Evolutionary conservation across 2,888 invertebrate genomes (phyloP).

Genomic region (Candidula unifasciata): DNA sequence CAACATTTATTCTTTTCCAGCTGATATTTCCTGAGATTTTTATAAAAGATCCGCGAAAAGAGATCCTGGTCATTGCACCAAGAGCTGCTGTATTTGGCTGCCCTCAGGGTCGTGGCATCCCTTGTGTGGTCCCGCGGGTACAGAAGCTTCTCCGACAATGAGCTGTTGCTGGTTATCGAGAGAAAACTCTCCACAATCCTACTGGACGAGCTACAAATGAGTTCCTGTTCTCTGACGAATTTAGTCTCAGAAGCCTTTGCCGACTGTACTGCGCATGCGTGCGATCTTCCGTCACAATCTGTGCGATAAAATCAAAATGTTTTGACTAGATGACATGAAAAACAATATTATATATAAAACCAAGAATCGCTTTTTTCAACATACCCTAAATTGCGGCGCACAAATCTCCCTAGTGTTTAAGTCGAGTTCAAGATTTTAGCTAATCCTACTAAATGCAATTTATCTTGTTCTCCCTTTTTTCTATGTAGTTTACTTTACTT

Average conservation of each 20-base stretch:
- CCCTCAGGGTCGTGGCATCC: neutral
- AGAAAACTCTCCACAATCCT: neutral
- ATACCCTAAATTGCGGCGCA: too few species aligned
- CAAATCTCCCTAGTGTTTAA: too few species aligned
- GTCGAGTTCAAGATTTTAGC: too few species aligned
- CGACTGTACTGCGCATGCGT: neutral
- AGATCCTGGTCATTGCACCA: neutral
- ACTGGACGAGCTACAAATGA: neutral
- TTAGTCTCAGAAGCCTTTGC: too few species aligned
- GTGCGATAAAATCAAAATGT: neutral
- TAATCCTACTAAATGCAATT: too few species aligned
- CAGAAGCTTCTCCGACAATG: neutral
- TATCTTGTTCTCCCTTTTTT: too few species aligned
- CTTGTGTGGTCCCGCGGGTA: neutral
- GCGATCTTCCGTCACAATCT: neutral
- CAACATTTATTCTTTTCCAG: neutral
- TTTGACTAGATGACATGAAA: neutral
- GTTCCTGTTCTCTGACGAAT: neutral
- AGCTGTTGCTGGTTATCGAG: too few species aligned
- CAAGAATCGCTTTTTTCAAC: too few species aligned
- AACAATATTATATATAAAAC: too few species aligned
- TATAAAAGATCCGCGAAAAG: neutral
- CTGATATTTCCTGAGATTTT: neutral
- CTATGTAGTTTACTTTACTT: too few species aligned
- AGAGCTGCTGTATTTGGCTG: neutral